These are phyloP conservation scores for Pycnomerus fuliginosus DNA, from an alignment of 2,888 invertebrate genomes.

Conservation along the genomic window DNA sequence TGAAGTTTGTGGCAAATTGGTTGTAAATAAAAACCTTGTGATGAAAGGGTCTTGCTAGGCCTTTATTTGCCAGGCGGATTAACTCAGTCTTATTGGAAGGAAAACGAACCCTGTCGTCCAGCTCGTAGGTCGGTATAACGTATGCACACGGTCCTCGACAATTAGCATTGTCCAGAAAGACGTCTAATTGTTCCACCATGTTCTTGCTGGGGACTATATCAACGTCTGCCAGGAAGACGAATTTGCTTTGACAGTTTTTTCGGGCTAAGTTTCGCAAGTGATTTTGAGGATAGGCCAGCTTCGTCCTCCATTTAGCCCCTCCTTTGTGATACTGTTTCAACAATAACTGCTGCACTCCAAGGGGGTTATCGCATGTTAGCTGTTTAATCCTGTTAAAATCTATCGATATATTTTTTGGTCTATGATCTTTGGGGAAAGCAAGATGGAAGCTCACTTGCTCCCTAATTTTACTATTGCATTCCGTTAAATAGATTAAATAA, in stretches of 20 bases:
- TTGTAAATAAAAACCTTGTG: conserved; percentile 90
- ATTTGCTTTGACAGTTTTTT: conserved; percentile 78
- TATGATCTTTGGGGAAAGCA: conserved; percentile 64
- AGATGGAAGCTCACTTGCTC: conserved; percentile 76
- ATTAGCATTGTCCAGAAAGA: conserved; percentile 60
- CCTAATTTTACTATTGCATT: conserved; percentile 71
- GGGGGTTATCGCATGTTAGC: conserved; percentile 68
- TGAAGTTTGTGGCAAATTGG: conserved; percentile 88
- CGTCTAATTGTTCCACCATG: conserved; percentile 71
- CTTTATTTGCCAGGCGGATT: conserved; percentile 72
- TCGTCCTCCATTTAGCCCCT: conserved; percentile 62
- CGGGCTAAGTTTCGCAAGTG: conserved; percentile 84
- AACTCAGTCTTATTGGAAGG: conserved; percentile 80
- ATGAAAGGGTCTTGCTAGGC: conserved; percentile 85
- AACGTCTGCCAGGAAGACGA: conserved; percentile 83
- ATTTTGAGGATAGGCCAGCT: conserved; percentile 85
- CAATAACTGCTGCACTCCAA: conserved; percentile 62
- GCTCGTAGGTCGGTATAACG: conserved; percentile 87
- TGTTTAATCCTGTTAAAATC: conserved; percentile 46
- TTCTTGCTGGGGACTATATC: conserved; percentile 80
- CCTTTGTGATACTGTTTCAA: conserved; percentile 49
- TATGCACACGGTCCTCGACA: conserved; percentile 73
- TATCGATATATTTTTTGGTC: conserved; percentile 37
- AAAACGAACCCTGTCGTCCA: conserved; percentile 76
- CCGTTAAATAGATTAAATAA: conserved; percentile 73